These are phyloP conservation scores for Anguilla japonica DNA, from an alignment of 2,113 vertebrate species.

Conservation along the genomic window DNA sequence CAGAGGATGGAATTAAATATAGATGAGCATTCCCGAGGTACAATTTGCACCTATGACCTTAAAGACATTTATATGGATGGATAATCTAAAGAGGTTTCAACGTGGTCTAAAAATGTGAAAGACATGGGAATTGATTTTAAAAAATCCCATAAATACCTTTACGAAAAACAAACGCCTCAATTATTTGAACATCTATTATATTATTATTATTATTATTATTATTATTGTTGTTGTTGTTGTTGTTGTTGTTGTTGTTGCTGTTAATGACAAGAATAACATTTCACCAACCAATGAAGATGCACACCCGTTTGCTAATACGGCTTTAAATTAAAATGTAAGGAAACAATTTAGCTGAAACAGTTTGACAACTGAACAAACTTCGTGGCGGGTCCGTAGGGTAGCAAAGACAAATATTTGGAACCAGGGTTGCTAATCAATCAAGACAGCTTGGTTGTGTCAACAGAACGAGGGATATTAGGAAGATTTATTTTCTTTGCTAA, in stretches of 20 bases:
- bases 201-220: too few relatives aligned
- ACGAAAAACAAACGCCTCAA: too few relatives aligned
- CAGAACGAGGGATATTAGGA: background rate
- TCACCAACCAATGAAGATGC: background rate
- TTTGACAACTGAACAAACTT: slow-evolving; percentile 60
- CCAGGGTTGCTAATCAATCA: background rate
- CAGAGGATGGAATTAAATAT: background rate
- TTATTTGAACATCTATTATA: too few relatives aligned
- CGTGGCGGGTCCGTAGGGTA: slow-evolving; percentile 24
- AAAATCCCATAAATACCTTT: too few relatives aligned
- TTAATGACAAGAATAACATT: background rate
- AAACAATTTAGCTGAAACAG: slow-evolving; percentile 46
- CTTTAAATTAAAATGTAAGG: slow-evolving; percentile 54
- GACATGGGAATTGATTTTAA: too few relatives aligned
- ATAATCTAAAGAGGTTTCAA: background rate
- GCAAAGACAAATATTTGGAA: background rate
- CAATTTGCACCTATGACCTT: background rate
- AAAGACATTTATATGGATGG: background rate
- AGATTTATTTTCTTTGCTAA: background rate
- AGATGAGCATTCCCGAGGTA: background rate
- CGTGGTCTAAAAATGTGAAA: background rate
- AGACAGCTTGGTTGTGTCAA: background rate
- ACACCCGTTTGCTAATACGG: too few relatives aligned
- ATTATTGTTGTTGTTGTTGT: too few relatives aligned
- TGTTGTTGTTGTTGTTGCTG: background rate